Conservation (phyloP, 2,113 vertebrate species). For the Microtus pennsylvanicus region DNA sequence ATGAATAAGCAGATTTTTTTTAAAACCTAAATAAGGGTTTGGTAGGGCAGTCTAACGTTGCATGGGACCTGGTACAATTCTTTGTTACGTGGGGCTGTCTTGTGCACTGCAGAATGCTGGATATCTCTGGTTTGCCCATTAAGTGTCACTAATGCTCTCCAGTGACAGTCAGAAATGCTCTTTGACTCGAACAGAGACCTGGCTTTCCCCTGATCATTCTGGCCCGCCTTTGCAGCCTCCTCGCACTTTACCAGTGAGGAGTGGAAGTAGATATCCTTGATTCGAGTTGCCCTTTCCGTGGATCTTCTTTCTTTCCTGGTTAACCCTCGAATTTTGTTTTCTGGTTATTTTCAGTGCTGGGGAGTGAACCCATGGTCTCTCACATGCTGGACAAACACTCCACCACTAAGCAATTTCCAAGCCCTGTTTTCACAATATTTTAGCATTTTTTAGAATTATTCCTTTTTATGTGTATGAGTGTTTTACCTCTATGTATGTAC, state of each 20-base stretch:
- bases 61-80: not conserved
- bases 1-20: slow-evolving; percentile 10
- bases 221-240: not conserved
- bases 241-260: not conserved
- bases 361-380: not conserved
- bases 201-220: not conserved
- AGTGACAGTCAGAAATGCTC: slow-evolving; percentile 27
- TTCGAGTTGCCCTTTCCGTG: not conserved
- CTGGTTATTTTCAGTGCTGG: not conserved
- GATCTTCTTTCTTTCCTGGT: not conserved
- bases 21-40: not conserved
- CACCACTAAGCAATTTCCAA: not conserved
- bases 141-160: slow-evolving; percentile 44
- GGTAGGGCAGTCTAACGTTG: slow-evolving; percentile 22
- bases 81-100: not conserved
- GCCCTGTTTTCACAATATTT: not conserved
- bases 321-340: not conserved
- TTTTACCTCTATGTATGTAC: not conserved
- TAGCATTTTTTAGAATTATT: not conserved
- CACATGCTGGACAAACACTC: not conserved
- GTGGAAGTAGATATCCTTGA: not conserved
- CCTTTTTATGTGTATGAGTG: not conserved
- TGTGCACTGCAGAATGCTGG: not conserved
- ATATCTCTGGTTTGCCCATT: not conserved
- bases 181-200: not conserved